Evolutionary conservation across 2,888 invertebrate genomes (phyloP), one percentile per base, ranked within the genome.

Genomic region (Cheilosia pagana): DNA sequence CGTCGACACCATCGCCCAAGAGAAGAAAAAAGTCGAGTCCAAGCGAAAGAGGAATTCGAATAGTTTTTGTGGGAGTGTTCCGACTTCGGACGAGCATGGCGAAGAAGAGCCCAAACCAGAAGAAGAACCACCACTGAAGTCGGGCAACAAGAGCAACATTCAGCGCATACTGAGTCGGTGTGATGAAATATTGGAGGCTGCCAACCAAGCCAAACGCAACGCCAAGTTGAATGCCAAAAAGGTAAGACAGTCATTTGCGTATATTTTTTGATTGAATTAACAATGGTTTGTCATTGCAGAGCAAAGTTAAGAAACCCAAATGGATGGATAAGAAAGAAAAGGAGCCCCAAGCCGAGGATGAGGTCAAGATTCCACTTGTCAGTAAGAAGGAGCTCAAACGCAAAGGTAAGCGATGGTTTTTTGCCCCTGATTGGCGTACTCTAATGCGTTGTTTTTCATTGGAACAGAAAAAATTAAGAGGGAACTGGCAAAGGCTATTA

Each of bases 1-100:
- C 45, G 87, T 90, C n/a, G 89, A 91, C 65, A 88, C 87, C 23
- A 39, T 90, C 12, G 87, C 86, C 48, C 62, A 87, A 12, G 87
- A 87, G 10, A 87, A 87, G 59, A 81, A 68, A 1, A 62, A 65
- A 71, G 23, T 55, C 21, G 65, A 31, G 1, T 48, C 83, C 0
- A 90, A 89, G 71, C 87, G 89, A 3, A 89, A 89, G 19, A 87
- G 89, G 5, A 35, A 89, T 10, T 91, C 90, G 0, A 90, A 90
- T 35, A 90, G 90, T 68, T 89, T 90, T 14, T 87, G 88, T 70
- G 88, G 55, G 8, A 71, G 28, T 45, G n/a, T 45, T 39, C 55
- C 45, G 21, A 35, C 76, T 6, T 23, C 60, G 3, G 45, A 12
- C n/a, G 35, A 63, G 16, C 48, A 23, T 5, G 25, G 50, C 14